These are phyloP conservation scores for Nyctereutes procyonoides DNA, from an alignment of 2,113 vertebrate genomes.

Conservation along the genomic window DNA sequence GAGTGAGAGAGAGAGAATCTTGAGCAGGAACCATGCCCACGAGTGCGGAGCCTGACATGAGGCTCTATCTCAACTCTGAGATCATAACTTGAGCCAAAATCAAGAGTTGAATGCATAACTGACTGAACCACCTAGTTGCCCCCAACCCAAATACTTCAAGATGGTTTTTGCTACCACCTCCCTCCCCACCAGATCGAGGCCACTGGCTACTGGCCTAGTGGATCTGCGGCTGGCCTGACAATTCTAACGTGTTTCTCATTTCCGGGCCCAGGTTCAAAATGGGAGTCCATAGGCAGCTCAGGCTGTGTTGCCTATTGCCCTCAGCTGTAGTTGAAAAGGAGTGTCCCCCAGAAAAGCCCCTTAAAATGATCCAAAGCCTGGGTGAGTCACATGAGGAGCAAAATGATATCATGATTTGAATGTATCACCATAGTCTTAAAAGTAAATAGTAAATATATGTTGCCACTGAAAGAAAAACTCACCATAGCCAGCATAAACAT, in stretches of 20 bases:
- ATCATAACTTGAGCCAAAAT: not conserved
- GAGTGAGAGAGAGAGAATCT: not conserved
- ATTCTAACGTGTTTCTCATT: not conserved
- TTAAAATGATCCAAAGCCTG: not conserved
- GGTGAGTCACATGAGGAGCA: not conserved
- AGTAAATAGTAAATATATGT: constrained; percentile 17
- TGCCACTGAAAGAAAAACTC: not conserved
- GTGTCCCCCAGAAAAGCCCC: not conserved
- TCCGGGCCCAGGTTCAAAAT: not conserved
- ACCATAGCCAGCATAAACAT: not conserved
- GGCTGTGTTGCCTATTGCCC: not conserved
- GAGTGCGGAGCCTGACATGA: not conserved
- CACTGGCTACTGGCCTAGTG: not conserved
- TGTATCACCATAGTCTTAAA: not conserved
- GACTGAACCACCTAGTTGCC: not conserved
- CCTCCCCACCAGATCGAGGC: not conserved
- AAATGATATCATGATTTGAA: not conserved
- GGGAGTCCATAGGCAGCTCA: not conserved
- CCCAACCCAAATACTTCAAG: not conserved
- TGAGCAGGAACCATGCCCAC: not conserved
- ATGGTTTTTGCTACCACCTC: not conserved
- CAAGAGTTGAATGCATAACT: not conserved
- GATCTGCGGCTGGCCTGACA: not conserved
- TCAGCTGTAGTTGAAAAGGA: not conserved
- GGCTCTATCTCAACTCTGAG: not conserved